Base-by-base conservation (phyloP, 2,797 vertebrate species). In the Hybognathus amarus region DNA sequence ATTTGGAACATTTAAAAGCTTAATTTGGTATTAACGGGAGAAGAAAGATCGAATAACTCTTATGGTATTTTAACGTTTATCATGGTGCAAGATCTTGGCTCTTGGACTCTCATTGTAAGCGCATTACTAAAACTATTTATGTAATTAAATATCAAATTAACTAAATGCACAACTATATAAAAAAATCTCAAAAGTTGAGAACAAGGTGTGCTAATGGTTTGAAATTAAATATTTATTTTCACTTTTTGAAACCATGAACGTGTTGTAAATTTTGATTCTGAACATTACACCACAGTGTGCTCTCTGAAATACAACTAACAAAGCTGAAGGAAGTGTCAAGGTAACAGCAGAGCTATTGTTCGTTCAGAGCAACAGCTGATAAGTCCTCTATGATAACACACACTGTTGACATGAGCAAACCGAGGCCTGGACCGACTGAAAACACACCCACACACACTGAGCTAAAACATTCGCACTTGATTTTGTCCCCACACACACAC, bases 401-500 rank as follows among this genome's bases (percentile, higher is more conserved):
- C 79, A 56, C 42, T 70, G 73, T 47, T 63, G 71, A 81, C 84
- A 20, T 54, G 64, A 71, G 61, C 45, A 67, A 24, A 52, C 40
- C 15, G 17, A 80, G 68, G 22, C 83, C 56, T 27, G 5, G 12
- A 27, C 56, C 11, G 36, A 54, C 5, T 76, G 11, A 81, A 80
- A 40, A 81, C 45, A 42, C 71, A 24, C 54, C 7, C 79, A 36
- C 79, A 33, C 70, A 33, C 70, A 52, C 42, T 27, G 74, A 61
- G 56, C 38, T 59, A 42, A 61, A 61, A 12, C 56, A 77, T 36
- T 79, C 13, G 3, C 30, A 27, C 64, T 45, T 22, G 27, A 73
- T 52, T 52, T 22, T 22, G 18, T 13, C 20, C 27, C 47, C 5
- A 1, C 68, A 61, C 70, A 52, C 70, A 71, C 73, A 81, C 54